Evolutionary conservation across 2,797 vertebrate genomes (phyloP).

Genomic region (Anas acuta): DNA sequence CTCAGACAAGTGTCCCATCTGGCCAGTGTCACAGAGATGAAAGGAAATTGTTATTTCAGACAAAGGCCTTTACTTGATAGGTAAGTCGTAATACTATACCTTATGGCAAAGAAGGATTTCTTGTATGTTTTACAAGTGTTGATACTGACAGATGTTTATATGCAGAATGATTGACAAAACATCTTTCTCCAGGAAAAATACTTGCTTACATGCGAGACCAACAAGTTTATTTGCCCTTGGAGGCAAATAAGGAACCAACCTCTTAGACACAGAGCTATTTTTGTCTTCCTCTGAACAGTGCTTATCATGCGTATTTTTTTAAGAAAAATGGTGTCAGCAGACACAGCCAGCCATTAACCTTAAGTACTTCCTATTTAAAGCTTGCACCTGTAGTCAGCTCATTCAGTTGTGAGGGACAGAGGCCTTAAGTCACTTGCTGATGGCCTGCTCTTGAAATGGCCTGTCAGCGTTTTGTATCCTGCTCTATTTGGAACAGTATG

Average conservation of each 20-base stretch:
- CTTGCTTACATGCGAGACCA: conserved; percentile 64
- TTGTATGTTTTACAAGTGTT: conserved; percentile 4
- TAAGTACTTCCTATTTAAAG: conserved; percentile 38
- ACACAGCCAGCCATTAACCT: conserved; percentile 39
- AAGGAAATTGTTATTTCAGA: background rate
- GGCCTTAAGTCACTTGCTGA: conserved; percentile 21
- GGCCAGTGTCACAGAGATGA: background rate
- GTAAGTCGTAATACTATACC: background rate
- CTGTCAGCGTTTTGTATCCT: background rate
- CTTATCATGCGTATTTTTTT: conserved; percentile 36
- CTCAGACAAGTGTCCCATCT: background rate
- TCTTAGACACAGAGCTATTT: conserved; percentile 71
- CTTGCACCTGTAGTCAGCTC: conserved; percentile 18
- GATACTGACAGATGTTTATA: conserved; percentile 57
- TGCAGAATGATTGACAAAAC: conserved; percentile 40
- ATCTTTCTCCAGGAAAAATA: conserved; percentile 54
- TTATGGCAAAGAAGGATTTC: background rate
- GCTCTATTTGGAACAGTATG: background rate
- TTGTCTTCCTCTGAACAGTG: conserved; percentile 66
- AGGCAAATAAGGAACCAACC: conserved; percentile 61
- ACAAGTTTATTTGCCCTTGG: conserved; percentile 70
- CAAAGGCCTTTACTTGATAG: background rate
- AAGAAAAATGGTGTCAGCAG: conserved; percentile 28
- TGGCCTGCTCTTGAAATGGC: background rate
- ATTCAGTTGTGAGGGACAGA: background rate